These are phyloP conservation scores for Lasioglossum calceatum DNA, from an alignment of 2,888 invertebrate species.

Conservation along the genomic window DNA sequence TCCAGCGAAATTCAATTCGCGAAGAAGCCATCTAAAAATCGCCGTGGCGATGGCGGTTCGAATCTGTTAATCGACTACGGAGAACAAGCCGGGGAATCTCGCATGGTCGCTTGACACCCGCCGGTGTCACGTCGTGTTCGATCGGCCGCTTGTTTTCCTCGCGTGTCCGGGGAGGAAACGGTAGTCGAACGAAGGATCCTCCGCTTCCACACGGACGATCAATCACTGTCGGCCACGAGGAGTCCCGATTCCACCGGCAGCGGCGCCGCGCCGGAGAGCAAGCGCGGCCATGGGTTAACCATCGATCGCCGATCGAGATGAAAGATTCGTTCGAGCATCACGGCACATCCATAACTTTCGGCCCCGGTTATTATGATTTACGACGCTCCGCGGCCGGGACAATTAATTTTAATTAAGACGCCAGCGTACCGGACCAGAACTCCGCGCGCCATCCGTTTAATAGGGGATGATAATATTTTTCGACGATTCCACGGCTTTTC, in stretches of 20 bases:
- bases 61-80: conserved; percentile 33
- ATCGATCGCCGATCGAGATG: conserved; percentile 66
- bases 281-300: conserved; percentile 39
- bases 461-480: conserved; percentile 27
- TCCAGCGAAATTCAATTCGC: not conserved
- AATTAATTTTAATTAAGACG: conserved; percentile 71
- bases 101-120: conserved; percentile 45
- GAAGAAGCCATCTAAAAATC: conserved; percentile 4
- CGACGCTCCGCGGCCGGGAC: conserved; percentile 59
- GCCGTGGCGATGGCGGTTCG: not conserved
- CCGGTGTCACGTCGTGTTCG: conserved; percentile 58
- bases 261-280: conserved; percentile 2
- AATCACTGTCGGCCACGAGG: conserved; percentile 67
- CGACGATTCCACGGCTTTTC: not conserved
- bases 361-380: conserved; percentile 72
- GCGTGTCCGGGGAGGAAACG: conserved; percentile 54
- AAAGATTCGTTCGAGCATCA: conserved; percentile 66
- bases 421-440: conserved; percentile 42
- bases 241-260: conserved; percentile 36
- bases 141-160: conserved; percentile 54
- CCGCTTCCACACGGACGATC: conserved; percentile 59
- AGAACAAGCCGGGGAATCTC: conserved; percentile 21
- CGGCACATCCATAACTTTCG: conserved; percentile 64
- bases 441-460: conserved; percentile 33
- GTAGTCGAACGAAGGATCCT: conserved; percentile 53